Base-by-base conservation (phyloP, 2,113 vertebrate genomes). In the Serilophus lunatus region DNA sequence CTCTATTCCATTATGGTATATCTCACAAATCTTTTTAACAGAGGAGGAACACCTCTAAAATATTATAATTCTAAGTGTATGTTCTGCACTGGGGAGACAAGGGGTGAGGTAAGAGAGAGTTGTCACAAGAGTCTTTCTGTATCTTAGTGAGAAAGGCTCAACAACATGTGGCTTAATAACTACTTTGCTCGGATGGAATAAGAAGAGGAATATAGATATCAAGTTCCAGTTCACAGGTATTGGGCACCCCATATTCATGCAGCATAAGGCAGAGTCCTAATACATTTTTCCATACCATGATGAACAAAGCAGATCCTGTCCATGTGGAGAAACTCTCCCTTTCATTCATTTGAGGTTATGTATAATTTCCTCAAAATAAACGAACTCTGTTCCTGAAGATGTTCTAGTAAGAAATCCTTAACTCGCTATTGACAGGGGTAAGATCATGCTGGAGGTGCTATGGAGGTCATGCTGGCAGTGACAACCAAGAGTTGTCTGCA, bases 201-300 rank as follows among this genome's bases (percentile, higher is more conserved):
- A 36, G 7, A 82, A 66, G 22, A 44, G 8, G 16, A 72, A 71
- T 63, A 53, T 12, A 70, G 38, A 36, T 22, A 45, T 6, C 0
- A 5, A 81, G 10, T 51, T 49, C 49, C 26, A 70, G 13, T 7
- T 59, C 29, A 44, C n/a, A n/a, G n/a, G n/a, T n/a, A n/a, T n/a
- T n/a, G n/a, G n/a, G n/a, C n/a, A n/a, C n/a, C n/a, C n/a, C n/a
- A n/a, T n/a, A n/a, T n/a, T n/a, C n/a, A n/a, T n/a, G n/a, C 12
- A 53, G 5, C 6, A 38, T 31, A 2, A 4, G 3, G 7, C 1
- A 11, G 23, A 42, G 9, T 10, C 6, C 17, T 1, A 1, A 8
- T 59, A 31, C 40, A n/a, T 68, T 76, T 80, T 87, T n/a, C 53
- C 7, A 1, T 6, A 18, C 10, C 7, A 17, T 15, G 3, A 20